phyloP scores from a whole-genome alignment of 2,113 vertebrate species.

The Pachyramphus minor region DNA sequence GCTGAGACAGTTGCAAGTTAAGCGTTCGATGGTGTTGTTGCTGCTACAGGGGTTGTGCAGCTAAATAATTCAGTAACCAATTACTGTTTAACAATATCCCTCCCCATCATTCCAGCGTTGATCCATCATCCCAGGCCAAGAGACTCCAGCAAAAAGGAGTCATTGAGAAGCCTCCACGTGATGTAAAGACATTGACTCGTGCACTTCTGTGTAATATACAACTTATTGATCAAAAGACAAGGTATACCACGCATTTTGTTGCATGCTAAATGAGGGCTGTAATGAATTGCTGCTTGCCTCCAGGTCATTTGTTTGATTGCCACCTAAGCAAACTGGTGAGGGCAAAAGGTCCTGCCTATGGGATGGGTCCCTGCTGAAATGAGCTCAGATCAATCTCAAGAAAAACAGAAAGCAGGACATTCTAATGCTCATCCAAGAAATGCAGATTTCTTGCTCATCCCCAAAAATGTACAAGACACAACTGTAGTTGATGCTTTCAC shows the following conservation, averaged over 20 bases:
- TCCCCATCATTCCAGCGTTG: neutral
- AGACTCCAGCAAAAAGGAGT: neutral
- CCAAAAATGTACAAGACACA: rapidly evolving
- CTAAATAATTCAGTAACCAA: slow-evolving; percentile 63
- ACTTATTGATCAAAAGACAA: neutral
- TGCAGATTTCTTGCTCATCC: neutral
- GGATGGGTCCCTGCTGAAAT: neutral
- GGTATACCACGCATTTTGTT: neutral
- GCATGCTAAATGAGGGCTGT: neutral
- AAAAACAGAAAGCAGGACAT: neutral
- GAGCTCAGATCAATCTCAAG: neutral
- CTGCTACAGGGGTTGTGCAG: neutral
- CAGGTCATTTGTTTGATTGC: neutral
- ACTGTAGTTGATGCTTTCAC: neutral
- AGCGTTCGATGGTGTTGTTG: neutral
- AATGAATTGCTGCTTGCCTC: neutral
- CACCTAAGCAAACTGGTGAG: neutral
- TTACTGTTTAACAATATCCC: slow-evolving; percentile 42
- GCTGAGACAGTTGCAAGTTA: neutral
- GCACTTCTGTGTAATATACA: neutral
- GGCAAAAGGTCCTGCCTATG: neutral
- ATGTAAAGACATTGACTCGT: neutral
- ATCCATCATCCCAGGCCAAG: neutral
- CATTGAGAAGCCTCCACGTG: neutral
- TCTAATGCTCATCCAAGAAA: neutral